Percentiles rank a stretch among this genome's conserved stretches.
These are phyloP conservation scores for Rhipidura dahli DNA, from an alignment of 2,113 vertebrate genomes.

Conservation along the genomic window DNA sequence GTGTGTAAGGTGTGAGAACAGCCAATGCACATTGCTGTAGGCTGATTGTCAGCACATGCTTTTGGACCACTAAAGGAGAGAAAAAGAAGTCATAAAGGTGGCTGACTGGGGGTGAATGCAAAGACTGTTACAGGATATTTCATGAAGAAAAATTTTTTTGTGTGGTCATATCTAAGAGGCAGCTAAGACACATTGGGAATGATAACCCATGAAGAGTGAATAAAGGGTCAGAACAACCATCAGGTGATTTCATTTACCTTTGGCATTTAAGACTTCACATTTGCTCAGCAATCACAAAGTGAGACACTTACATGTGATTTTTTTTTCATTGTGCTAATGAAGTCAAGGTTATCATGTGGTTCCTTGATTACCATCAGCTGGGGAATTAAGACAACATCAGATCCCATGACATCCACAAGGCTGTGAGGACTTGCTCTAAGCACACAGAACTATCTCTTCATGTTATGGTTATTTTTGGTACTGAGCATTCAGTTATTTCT, in stretches of 20 bases:
- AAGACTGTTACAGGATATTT: background rate
- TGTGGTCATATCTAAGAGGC: background rate
- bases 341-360: constrained; percentile 6
- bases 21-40: accelerated
- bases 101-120: background rate
- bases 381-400: background rate
- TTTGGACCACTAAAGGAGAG: background rate
- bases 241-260: background rate
- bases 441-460: background rate
- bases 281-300: background rate
- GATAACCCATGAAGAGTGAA: background rate
- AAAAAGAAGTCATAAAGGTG: background rate
- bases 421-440: background rate
- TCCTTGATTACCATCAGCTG: background rate
- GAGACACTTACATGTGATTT: background rate
- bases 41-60: background rate
- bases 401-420: constrained; percentile 41
- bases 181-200: background rate
- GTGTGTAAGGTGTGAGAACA: background rate
- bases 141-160: background rate
- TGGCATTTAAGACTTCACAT: background rate
- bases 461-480: background rate
- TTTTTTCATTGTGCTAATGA: background rate
- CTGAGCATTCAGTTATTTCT: background rate
- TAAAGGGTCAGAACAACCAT: background rate